Evolutionary conservation across 2,888 invertebrate genomes (phyloP), one percentile per base, ranked within the genome.

Genomic region (Salticus scenicus): DNA sequence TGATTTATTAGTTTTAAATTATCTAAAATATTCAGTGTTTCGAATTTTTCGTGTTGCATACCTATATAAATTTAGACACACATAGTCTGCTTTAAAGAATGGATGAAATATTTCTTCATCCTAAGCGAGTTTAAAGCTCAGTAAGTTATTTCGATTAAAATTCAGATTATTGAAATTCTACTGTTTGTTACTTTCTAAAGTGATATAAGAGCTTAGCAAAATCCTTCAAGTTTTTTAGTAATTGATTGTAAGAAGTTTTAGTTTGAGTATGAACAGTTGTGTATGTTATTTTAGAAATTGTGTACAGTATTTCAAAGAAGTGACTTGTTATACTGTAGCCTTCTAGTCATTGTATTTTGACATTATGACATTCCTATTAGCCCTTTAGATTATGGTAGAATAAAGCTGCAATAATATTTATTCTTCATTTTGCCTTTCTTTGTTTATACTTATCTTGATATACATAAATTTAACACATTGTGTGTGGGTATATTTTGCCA

Each of bases 321-420:
- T 66, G 73, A 81, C 74, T 81, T 83, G 75, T 70, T 70, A 70
- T 57, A 69, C 42, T 72, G 41, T 77, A 77, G 77, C 57, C 57
- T 71, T 73, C 83, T 84, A 84, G 83, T 73, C 83, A 84, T 73
- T 77, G 73, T 83, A 83, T 63, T 72, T 83, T 71, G 71, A 83
- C 76, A 79, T 79, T 78, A 67, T 24, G 27, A 72, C 72, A 77
- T 84, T 77, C 73, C 77, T 84, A 77, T 73, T 84, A 84, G 77
- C 77, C 72, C 66, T 84, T 72, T 84, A 84, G 63, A 31, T 77
- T 37, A 57, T 73, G 64, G 70, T 69, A 77, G 72, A 84, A 84
- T 84, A 84, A 84, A 84, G 69, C 73, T 75, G 70, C 72, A 72
- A 72, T 76, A 70, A 63, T 37, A 76, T 83, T 76, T 37, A 76